Percentiles rank a stretch among this genome's conserved stretches.
Evolutionary conservation across 2,888 invertebrate genomes (phyloP).

Genomic region (Amphipoea lucens): DNA sequence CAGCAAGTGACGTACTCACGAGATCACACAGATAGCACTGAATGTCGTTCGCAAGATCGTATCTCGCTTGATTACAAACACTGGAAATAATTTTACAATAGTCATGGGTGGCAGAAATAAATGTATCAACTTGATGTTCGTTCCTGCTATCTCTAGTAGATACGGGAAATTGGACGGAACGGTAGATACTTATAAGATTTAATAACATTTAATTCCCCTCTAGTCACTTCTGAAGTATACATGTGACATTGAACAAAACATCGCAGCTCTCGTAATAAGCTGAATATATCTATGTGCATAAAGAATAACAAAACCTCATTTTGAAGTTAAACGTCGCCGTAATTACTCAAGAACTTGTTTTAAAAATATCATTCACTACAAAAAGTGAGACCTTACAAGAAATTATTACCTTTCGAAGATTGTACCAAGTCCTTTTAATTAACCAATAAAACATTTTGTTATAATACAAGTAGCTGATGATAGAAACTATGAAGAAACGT

Average conservation of each 20-base stretch:
- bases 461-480: slow-evolving; percentile 45
- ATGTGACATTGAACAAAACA: slow-evolving; percentile 30
- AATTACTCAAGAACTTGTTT: slow-evolving; percentile 47
- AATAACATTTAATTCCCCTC: slow-evolving; percentile 42
- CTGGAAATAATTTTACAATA: slow-evolving; percentile 60
- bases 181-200: slow-evolving; percentile 18
- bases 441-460: slow-evolving; percentile 39
- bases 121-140: slow-evolving; percentile 36
- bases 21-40: slow-evolving; percentile 61
- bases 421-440: slow-evolving; percentile 41
- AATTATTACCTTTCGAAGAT: slow-evolving; percentile 23
- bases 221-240: slow-evolving; percentile 25
- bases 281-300: slow-evolving; percentile 32
- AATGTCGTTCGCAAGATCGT: slow-evolving; percentile 65
- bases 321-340: slow-evolving; percentile 35
- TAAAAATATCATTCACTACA: slow-evolving; percentile 15
- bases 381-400: slow-evolving; percentile 41
- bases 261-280: slow-evolving; percentile 13
- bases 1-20: slow-evolving; percentile 47
- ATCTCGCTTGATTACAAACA: slow-evolving; percentile 64
- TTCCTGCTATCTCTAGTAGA: slow-evolving; percentile 29
- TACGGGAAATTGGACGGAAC: slow-evolving; percentile 36
- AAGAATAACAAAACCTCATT: slow-evolving; percentile 32
- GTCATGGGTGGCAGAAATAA: slow-evolving; percentile 62
- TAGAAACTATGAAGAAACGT: slow-evolving; percentile 46